Conservation (phyloP, 2,888 invertebrate genomes). For the Geophilus truncorum region DNA sequence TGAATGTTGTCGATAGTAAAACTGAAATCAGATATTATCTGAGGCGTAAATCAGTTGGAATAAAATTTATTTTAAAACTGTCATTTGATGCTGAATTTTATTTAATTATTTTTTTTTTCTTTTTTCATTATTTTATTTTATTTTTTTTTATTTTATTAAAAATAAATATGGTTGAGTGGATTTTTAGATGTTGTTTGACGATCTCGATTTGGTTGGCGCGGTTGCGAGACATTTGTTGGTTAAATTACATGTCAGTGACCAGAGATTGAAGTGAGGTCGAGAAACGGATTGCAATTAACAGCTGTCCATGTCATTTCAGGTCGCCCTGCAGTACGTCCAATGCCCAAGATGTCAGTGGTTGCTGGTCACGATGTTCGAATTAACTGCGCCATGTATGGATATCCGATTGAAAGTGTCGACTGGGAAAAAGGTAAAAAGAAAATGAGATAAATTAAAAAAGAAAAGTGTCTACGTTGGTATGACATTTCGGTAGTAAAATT, state of each 20-base stretch:
- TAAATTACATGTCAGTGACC: neutral
- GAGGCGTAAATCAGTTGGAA: too few species aligned
- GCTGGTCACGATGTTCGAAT: slow-evolving; percentile 32
- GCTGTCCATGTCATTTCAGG: slow-evolving; percentile 29
- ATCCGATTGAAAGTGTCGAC: slow-evolving; percentile 29
- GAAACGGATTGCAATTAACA: slow-evolving; percentile 19
- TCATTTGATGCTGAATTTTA: too few species aligned
- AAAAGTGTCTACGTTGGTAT: too few species aligned
- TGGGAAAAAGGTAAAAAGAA: slow-evolving; percentile 33
- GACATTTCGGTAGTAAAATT: too few species aligned
- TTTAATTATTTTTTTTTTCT: too few species aligned
- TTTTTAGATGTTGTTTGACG: too few species aligned
- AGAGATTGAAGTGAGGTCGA: slow-evolving; percentile 24
- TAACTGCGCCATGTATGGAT: slow-evolving; percentile 34
- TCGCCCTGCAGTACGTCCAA: slow-evolving; percentile 33
- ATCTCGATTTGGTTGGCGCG: too few species aligned
- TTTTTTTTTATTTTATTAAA: too few species aligned
- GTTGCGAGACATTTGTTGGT: neutral
- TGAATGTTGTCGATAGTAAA: neutral
- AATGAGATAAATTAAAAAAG: neutral
- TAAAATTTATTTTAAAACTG: too few species aligned
- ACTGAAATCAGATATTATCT: neutral
- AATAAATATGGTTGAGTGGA: too few species aligned
- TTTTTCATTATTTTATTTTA: too few species aligned
- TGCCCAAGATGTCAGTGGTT: slow-evolving; percentile 33